Evolutionary conservation across 1,140 invertebrate genomes (phyloP).

Genomic region (Wiebesia pumilae): DNA sequence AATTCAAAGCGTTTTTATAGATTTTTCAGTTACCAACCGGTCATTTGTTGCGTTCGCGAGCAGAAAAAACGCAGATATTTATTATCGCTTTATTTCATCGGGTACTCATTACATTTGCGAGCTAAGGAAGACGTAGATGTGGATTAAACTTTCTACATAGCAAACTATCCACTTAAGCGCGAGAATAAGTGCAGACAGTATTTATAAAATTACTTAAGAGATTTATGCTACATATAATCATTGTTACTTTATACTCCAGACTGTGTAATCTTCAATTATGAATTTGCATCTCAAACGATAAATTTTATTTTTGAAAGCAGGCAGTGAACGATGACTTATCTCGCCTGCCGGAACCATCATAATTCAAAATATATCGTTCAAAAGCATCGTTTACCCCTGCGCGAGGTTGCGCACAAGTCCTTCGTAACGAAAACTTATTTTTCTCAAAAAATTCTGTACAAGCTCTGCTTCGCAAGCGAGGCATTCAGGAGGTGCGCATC

Average conservation of each 20-base stretch:
- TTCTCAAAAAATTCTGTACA: slow-evolving; percentile 4
- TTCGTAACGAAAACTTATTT: slow-evolving; percentile 16
- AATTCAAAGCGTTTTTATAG: background rate
- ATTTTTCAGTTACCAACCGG: background rate
- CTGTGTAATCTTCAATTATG: background rate
- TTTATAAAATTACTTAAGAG: slow-evolving; percentile 20
- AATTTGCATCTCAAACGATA: background rate
- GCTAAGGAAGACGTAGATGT: background rate
- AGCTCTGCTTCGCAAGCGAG: background rate
- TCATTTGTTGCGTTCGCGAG: background rate
- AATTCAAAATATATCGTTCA: slow-evolving; percentile 11
- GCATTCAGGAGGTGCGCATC: slow-evolving; percentile 11
- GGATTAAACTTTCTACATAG: background rate
- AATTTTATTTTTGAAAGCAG: slow-evolving; percentile 1
- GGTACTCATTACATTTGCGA: background rate
- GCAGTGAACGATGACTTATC: slow-evolving; percentile 10
- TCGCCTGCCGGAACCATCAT: slow-evolving; percentile 11
- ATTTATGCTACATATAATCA: slow-evolving; percentile 5
- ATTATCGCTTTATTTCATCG: slow-evolving; percentile 10
- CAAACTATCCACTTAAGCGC: slow-evolving; percentile 13
- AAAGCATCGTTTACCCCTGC: background rate
- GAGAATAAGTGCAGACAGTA: background rate
- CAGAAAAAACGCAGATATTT: background rate
- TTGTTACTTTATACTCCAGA: background rate
- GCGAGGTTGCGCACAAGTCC: background rate